phyloP scores from a whole-genome alignment of 1,140 invertebrate genomes.

The Ceratitis capitata region DNA sequence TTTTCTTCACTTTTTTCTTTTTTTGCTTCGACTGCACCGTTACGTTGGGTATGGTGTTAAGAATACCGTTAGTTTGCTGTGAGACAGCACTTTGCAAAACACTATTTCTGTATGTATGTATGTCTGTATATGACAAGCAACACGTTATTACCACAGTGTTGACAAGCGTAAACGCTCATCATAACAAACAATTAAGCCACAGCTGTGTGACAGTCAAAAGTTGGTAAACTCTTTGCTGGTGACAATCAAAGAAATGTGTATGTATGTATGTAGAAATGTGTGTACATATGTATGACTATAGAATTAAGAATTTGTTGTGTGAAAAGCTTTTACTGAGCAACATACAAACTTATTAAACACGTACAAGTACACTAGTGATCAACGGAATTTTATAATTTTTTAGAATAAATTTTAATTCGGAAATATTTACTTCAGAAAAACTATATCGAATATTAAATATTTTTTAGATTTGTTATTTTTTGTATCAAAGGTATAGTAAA shows the following conservation, averaged over 20 bases:
- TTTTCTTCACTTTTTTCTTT: neutral
- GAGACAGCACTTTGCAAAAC: neutral
- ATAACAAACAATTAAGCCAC: conserved; percentile 13
- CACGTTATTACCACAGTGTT: neutral
- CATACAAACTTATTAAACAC: neutral
- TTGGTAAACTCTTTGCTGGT: neutral
- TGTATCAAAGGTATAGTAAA: too few relatives aligned
- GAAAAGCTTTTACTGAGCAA: too few relatives aligned
- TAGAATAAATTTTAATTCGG: too few relatives aligned
- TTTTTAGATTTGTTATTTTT: too few relatives aligned
- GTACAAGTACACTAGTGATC: neutral
- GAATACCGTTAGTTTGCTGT: conserved; percentile 19
- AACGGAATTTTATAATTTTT: neutral
- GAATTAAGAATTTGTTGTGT: neutral
- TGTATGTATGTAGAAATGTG: neutral
- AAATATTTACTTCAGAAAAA: too few relatives aligned
- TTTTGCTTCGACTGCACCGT: neutral
- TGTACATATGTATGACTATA: neutral
- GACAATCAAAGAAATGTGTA: neutral
- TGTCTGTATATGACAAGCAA: too few relatives aligned
- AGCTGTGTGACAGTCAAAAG: neutral
- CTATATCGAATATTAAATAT: too few relatives aligned
- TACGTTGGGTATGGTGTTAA: neutral
- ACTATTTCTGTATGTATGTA: neutral
- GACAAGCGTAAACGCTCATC: conserved; percentile 12